Base-by-base conservation (phyloP, 92 coral and sea anemone genomes). In the Phenganax stokvisi region DNA sequence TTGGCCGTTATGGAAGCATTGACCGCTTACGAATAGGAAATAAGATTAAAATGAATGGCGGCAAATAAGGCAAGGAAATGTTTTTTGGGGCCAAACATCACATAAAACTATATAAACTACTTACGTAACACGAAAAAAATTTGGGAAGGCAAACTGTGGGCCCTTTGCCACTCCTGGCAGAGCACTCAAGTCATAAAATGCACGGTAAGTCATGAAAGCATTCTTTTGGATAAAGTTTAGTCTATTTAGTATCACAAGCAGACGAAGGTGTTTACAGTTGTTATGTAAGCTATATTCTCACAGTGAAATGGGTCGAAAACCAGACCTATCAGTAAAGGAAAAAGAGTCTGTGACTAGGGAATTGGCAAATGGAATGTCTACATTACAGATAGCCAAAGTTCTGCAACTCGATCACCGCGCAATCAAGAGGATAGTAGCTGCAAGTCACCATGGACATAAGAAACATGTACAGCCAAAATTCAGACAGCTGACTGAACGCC, bases 391-490 rank as follows among this genome's bases (percentile, higher is more conserved):
- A 62, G 69, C 69, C 20, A 62, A 62, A 62, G 69, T 62, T 62
- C 69, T 62, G 12, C 69, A n/a, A n/a, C 69, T 9, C 7, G 69
- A 62, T 62, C 69, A 62, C 69, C 69, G 69, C 12, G 20, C 69
- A 62, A n/a, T 62, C 69, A 62, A 62, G 20, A 62, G 20, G 20
- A 12, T 12, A 7, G 69, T 62, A 9, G 69, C 69, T 7, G 69
- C 20, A 7, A 62, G 69, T 62, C 69, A 62, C 69, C 69, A 62
- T 62, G 69, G 20, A n/a, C 69, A n/a, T 62, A 62, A 62, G 69
- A 62, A 62, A 62, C 69, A n/a, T 62, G 69, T 62, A n/a, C 16
- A 62, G 20, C 69, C 69, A n/a, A 62, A 62, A n/a, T 62, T 62
- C 20, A 62, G 69, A n/a, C 12, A 62, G 69, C 69, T 62, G 12